Conservation (phyloP, 53 echinoderm and acorn worm species). For the Echinarachnius parma region DNA sequence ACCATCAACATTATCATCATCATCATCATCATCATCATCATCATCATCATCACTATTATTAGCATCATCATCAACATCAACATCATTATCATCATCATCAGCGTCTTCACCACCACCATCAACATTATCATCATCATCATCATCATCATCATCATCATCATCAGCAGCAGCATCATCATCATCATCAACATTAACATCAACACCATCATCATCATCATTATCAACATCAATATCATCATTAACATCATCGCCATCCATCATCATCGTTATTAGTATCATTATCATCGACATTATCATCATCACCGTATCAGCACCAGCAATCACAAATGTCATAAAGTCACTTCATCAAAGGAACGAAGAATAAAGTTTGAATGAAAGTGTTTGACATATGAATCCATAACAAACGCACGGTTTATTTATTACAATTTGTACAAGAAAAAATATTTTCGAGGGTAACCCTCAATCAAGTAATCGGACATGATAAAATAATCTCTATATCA, state of each 20-base stretch:
- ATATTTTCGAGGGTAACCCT: too few relatives aligned
- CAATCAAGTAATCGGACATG: too few relatives aligned
- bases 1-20: neutral
- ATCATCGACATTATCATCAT: neutral
- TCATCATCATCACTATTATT: neutral
- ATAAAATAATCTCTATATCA: too few relatives aligned
- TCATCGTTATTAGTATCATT: neutral
- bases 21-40: neutral
- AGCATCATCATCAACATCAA: neutral
- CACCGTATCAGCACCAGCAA: too few relatives aligned
- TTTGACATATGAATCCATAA: too few relatives aligned
- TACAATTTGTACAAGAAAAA: too few relatives aligned
- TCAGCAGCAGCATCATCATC: neutral
- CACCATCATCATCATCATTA: neutral
- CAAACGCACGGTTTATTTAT: too few relatives aligned
- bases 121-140: neutral
- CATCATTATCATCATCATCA: neutral
- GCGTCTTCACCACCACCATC: neutral
- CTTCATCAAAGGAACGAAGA: too few relatives aligned
- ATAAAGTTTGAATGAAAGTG: too few relatives aligned
- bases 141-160: neutral
- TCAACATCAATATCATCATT: neutral
- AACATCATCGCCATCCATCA: neutral
- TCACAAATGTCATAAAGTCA: too few relatives aligned
- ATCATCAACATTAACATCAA: neutral